These are phyloP conservation scores for Archips xylosteana DNA, from an alignment of 2,888 invertebrate species.

Conservation along the genomic window DNA sequence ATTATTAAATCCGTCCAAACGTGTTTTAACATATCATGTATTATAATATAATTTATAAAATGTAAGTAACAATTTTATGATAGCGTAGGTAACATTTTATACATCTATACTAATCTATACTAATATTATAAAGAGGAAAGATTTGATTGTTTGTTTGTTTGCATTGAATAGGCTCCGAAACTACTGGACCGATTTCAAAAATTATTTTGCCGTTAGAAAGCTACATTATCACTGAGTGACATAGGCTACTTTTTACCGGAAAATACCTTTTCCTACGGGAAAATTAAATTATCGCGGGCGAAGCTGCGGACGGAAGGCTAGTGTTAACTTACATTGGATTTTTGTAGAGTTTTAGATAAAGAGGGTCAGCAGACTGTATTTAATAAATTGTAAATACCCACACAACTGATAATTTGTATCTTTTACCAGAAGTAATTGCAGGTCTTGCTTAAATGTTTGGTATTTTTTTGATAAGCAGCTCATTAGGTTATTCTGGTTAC, in stretches of 20 bases:
- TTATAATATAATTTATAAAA: conserved; percentile 9
- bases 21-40: conserved; percentile 35
- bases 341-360: not conserved
- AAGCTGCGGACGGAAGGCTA: too few relatives aligned
- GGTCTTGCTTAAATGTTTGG: conserved; percentile 1
- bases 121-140: too few relatives aligned
- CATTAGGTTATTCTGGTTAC: too few relatives aligned
- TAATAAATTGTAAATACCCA: not conserved
- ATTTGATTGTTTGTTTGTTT: too few relatives aligned
- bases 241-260: too few relatives aligned
- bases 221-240: too few relatives aligned
- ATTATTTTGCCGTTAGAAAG: too few relatives aligned
- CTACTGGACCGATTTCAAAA: too few relatives aligned
- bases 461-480: not conserved
- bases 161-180: too few relatives aligned
- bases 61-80: not conserved
- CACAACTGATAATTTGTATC: not conserved
- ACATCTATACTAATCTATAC: too few relatives aligned
- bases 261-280: too few relatives aligned
- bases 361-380: not conserved
- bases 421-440: not conserved
- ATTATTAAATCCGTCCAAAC: conserved; percentile 37
- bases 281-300: too few relatives aligned
- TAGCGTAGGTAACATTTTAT: not conserved
- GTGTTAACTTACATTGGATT: not conserved